Percentiles rank a stretch among this genome's conserved stretches.
phyloP scores from a whole-genome alignment of 1,140 invertebrate genomes.

The Cyclina sinensis region DNA sequence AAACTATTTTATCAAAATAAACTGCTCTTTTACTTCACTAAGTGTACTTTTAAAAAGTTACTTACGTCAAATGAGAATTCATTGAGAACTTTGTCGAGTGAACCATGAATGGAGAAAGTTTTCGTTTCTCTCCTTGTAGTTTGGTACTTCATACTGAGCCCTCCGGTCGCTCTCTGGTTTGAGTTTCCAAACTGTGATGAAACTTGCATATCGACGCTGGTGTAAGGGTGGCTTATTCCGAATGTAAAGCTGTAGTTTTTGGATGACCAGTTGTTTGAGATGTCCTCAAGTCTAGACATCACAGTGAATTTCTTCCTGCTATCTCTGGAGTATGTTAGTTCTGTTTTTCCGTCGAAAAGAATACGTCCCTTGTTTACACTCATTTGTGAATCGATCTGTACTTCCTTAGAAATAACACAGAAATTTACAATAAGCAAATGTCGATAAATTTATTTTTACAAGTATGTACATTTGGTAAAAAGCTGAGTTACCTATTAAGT shows the following conservation, averaged over 20 bases:
- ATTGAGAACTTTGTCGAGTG: constrained; percentile 60
- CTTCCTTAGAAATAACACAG: constrained; percentile 70
- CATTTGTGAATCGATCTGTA: constrained; percentile 71
- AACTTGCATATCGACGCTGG: constrained; percentile 67
- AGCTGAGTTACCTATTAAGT: too few species aligned
- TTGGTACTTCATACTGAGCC: constrained; percentile 65
- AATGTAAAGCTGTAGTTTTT: constrained; percentile 69
- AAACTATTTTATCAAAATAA: too few species aligned
- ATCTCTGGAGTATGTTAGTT: constrained; percentile 82
- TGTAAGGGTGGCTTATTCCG: constrained; percentile 68
- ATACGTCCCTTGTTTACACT: constrained; percentile 70
- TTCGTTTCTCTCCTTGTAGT: constrained; percentile 65
- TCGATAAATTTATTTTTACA: too few species aligned
- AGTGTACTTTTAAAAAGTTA: too few species aligned
- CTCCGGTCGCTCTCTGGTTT: constrained; percentile 54
- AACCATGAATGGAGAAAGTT: constrained; percentile 66
- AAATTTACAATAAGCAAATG: too few species aligned
- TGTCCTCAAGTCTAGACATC: constrained; percentile 77
- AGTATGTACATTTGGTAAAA: too few species aligned
- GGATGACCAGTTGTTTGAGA: constrained; percentile 10
- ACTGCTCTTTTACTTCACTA: too few species aligned
- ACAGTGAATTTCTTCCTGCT: constrained; percentile 79
- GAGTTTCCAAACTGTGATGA: constrained; percentile 68
- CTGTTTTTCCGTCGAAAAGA: constrained; percentile 77
- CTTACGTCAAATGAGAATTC: constrained; percentile 66